Evolutionary conservation across 35 echinoderm and acorn worm genomes (phyloP).

Genomic region (Ophiothrix spiculata): DNA sequence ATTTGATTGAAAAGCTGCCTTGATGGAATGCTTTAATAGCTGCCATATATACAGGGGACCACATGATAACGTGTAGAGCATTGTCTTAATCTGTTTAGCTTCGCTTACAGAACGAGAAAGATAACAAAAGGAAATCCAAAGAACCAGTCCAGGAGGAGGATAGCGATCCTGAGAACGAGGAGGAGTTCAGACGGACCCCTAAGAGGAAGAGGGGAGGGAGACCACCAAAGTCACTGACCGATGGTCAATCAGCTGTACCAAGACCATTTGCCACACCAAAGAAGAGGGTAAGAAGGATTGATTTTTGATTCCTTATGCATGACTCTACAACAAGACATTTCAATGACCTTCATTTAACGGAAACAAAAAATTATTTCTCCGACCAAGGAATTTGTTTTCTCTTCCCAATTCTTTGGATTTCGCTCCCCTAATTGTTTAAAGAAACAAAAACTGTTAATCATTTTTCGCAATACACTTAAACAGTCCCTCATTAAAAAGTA

Average conservation of each 20-base stretch:
- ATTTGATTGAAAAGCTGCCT: too few species aligned
- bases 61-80: background rate
- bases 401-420: background rate
- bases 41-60: too few species aligned
- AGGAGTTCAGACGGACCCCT: background rate
- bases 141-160: background rate
- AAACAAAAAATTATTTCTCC: too few species aligned
- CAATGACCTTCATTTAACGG: too few species aligned
- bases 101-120: background rate
- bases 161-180: background rate
- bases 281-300: constrained; percentile 64
- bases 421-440: background rate
- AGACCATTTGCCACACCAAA: constrained; percentile 32
- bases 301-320: too few species aligned
- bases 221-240: constrained; percentile 7
- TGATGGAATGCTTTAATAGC: too few species aligned
- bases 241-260: background rate
- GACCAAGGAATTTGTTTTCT: too few species aligned
- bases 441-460: too few species aligned
- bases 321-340: too few species aligned
- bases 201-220: background rate
- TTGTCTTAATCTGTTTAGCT: background rate
- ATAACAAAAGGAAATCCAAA: background rate
- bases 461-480: too few species aligned
- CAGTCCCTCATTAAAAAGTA: too few species aligned